phyloP scores from a whole-genome alignment of 2,797 vertebrate genomes.

The Leucoraja ocellata region DNA sequence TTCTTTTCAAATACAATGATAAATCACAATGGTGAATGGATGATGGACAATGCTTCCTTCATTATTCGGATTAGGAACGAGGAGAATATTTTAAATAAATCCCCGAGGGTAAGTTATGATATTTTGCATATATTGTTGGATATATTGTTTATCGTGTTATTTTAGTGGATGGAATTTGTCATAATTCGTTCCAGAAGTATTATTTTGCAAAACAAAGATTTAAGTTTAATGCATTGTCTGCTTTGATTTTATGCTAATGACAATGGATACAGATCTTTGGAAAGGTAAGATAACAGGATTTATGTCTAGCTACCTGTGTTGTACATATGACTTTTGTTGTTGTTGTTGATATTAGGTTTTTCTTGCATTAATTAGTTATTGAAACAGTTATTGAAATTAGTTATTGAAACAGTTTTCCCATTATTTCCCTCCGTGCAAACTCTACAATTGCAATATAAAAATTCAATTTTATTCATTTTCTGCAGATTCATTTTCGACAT shows the following conservation, averaged over 20 bases:
- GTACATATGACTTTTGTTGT: background rate
- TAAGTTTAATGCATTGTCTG: slow-evolving; percentile 54
- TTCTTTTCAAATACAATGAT: background rate
- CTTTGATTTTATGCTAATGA: slow-evolving; percentile 58
- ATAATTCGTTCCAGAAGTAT: slow-evolving; percentile 33
- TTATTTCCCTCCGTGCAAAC: background rate
- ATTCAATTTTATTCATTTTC: background rate
- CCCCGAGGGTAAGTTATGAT: background rate
- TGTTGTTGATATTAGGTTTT: background rate
- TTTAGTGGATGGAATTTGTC: slow-evolving; percentile 38
- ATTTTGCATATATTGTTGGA: too few species aligned
- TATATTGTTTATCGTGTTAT: background rate
- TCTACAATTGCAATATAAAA: background rate
- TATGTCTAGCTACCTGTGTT: background rate
- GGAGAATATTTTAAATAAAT: background rate
- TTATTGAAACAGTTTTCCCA: background rate
- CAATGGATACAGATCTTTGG: slow-evolving; percentile 57
- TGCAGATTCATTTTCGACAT: background rate
- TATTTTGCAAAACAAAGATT: slow-evolving; percentile 45
- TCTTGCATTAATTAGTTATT: background rate
- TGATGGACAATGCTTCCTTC: background rate
- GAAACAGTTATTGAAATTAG: background rate
- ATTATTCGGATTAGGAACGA: background rate
- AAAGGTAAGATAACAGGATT: slow-evolving; percentile 55
- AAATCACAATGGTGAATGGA: background rate